phyloP scores from a whole-genome alignment of 2,113 vertebrate species.

The Porphyrio hochstetteri region DNA sequence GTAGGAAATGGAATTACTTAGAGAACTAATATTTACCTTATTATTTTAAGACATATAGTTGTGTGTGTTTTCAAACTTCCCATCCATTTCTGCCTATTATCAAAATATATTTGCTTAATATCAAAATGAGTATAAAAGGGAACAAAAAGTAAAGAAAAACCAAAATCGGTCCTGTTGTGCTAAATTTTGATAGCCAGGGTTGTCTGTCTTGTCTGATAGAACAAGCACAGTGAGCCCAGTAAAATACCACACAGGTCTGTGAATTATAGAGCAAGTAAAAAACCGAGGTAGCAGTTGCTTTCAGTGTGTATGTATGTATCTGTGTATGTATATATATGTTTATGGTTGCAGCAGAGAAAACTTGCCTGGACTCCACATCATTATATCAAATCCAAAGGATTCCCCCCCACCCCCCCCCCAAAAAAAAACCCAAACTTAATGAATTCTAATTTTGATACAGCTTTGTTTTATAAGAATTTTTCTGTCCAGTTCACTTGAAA shows the following conservation, averaged over 20 bases:
- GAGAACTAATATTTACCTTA: not conserved
- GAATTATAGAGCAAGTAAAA: not conserved
- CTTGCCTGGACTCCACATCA: not conserved
- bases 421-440: not conserved
- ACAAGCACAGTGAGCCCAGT: not conserved
- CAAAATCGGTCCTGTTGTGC: not conserved
- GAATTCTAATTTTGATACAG: not conserved
- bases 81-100: not conserved
- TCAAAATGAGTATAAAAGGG: not conserved
- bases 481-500: not conserved
- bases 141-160: not conserved
- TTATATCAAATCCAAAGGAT: not conserved
- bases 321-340: not conserved
- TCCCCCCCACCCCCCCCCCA: rapidly evolving
- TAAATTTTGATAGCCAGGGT: not conserved
- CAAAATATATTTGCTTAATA: not conserved
- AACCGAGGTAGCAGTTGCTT: not conserved
- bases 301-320: no score
- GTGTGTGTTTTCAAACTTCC: not conserved
- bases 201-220: not conserved
- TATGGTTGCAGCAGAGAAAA: not conserved
- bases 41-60: not conserved
- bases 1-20: not conserved
- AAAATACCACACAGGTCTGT: not conserved
- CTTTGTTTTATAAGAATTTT: not conserved